Evolutionary conservation across 1,140 invertebrate genomes (phyloP).

Genomic region (Penaeus japonicus): DNA sequence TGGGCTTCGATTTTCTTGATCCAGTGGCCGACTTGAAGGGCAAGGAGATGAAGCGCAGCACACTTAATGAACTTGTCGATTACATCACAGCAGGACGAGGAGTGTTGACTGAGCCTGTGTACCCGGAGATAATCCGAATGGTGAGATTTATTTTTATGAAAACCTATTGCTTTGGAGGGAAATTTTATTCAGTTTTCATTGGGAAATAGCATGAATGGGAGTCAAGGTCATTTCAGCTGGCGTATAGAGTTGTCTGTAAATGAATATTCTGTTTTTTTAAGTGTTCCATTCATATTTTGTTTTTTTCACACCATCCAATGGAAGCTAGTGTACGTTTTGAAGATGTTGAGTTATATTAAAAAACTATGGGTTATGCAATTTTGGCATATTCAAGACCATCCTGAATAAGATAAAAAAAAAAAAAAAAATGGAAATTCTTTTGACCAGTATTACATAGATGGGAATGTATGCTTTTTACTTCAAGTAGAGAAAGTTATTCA

Average conservation of each 20-base stretch:
- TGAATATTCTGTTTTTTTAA: too few species aligned
- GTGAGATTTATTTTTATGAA: slow-evolving; percentile 63
- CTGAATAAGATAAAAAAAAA: too few species aligned
- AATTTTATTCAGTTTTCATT: neutral
- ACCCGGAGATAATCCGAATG: slow-evolving; percentile 98
- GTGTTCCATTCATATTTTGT: too few species aligned
- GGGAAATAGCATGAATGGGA: neutral
- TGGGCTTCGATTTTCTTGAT: slow-evolving; percentile 99
- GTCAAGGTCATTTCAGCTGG: neutral
- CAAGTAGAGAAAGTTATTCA: too few species aligned
- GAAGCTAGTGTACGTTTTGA: too few species aligned
- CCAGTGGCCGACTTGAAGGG: slow-evolving; percentile 97
- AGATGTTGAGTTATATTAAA: too few species aligned
- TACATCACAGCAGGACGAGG: slow-evolving; percentile 94
- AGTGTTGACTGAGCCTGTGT: slow-evolving; percentile 95
- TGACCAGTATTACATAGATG: too few species aligned
- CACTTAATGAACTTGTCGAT: slow-evolving; percentile 97
- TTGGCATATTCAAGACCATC: too few species aligned
- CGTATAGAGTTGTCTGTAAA: neutral
- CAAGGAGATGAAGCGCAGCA: slow-evolving; percentile 97
- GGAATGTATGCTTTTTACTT: too few species aligned
- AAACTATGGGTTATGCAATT: too few species aligned
- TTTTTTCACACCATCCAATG: too few species aligned
- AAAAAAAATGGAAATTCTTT: too few species aligned
- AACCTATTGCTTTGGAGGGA: neutral